Evolutionary conservation across 1,140 invertebrate genomes (phyloP).

Genomic region (Macrocentrus cingulum): DNA sequence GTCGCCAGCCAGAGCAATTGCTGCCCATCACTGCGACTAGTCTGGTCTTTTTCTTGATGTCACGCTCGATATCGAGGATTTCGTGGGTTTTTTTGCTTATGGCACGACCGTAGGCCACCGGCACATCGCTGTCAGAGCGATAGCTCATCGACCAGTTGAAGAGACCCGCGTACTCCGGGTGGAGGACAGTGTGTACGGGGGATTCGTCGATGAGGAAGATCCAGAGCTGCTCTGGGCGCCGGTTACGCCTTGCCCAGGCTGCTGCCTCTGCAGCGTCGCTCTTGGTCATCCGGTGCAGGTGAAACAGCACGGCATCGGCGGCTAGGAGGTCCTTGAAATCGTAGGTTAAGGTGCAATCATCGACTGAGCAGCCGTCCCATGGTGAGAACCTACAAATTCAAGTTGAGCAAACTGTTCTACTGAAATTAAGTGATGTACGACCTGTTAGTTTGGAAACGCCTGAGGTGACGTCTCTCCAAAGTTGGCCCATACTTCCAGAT

Average conservation of each 20-base stretch:
- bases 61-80: slow-evolving; percentile 33
- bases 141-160: slow-evolving; percentile 83
- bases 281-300: slow-evolving; percentile 58
- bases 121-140: slow-evolving; percentile 68
- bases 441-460: not conserved
- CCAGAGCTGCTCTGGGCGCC: slow-evolving; percentile 61
- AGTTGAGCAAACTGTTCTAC: not conserved
- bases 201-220: slow-evolving; percentile 66
- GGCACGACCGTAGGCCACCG: slow-evolving; percentile 69
- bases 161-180: slow-evolving; percentile 57
- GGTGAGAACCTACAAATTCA: slow-evolving; percentile 51
- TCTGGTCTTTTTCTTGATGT: slow-evolving; percentile 47
- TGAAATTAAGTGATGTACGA: slow-evolving; percentile 9
- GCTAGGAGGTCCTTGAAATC: slow-evolving; percentile 44
- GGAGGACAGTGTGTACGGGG: slow-evolving; percentile 60
- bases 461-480: slow-evolving; percentile 4
- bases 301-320: slow-evolving; percentile 64
- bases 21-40: slow-evolving; percentile 65
- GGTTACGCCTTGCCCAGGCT: slow-evolving; percentile 12
- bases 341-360: slow-evolving; percentile 61
- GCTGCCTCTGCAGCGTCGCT: slow-evolving; percentile 46
- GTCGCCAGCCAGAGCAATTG: slow-evolving; percentile 57
- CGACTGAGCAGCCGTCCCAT: slow-evolving; percentile 61
- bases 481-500: slow-evolving; percentile 4
- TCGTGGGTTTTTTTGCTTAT: slow-evolving; percentile 33